These are phyloP conservation scores for Dufourea novaeangliae DNA, from an alignment of 1,140 invertebrate genomes.

Conservation along the genomic window DNA sequence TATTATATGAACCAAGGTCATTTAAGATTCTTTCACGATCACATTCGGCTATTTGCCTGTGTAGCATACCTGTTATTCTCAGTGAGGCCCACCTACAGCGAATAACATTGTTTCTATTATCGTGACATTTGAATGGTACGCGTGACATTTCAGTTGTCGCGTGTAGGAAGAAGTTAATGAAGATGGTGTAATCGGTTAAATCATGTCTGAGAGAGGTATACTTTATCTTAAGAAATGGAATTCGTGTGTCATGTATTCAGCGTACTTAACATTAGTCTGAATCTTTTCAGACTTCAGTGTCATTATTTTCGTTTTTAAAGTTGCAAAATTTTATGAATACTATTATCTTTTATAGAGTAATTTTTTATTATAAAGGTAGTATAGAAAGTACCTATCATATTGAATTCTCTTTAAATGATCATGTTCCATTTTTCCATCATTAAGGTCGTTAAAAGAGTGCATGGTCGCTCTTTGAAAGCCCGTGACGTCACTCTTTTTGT, in stretches of 20 bases:
- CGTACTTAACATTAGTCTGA: no score
- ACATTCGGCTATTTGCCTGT: neutral
- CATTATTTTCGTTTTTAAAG: no score
- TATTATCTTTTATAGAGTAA: neutral
- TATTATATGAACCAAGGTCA: no score
- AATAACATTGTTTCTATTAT: neutral
- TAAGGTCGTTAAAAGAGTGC: neutral
- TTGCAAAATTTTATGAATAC: neutral
- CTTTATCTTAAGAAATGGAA: neutral
- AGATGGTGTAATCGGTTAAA: neutral
- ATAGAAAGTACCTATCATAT: no score
- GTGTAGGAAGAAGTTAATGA: constrained; percentile 10
- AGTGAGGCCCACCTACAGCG: neutral
- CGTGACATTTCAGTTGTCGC: neutral
- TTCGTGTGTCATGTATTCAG: neutral
- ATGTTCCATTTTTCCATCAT: neutral
- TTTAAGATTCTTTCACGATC: no score
- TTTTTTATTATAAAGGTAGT: neutral
- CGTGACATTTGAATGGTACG: constrained; percentile 18
- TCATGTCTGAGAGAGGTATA: neutral
- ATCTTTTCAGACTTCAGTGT: no score
- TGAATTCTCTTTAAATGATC: neutral
- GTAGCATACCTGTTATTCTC: no score
- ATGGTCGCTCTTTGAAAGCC: neutral
- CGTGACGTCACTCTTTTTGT: neutral